Evolutionary conservation across 2,888 invertebrate genomes (phyloP).

Genomic region (Apodemia duryi): DNA sequence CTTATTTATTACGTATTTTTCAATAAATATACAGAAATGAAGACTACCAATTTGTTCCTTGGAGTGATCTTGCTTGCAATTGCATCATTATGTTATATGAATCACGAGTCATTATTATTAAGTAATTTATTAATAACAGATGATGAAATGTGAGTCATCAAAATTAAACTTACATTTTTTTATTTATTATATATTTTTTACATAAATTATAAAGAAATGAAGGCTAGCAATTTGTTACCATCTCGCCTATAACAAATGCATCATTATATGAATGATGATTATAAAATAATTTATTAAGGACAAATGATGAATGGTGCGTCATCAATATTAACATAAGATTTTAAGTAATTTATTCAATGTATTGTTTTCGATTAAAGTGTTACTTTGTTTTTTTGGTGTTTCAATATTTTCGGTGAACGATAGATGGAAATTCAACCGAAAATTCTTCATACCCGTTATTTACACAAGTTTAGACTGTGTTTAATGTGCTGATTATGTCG

Average conservation of each 20-base stretch:
- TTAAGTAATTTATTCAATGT: not conserved
- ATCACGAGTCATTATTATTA: not conserved
- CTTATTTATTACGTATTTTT: too few relatives aligned
- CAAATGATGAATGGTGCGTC: not conserved
- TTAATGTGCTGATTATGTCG: too few relatives aligned
- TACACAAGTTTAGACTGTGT: too few relatives aligned
- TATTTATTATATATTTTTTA: too few relatives aligned
- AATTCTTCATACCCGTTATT: too few relatives aligned
- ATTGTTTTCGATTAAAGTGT: slow-evolving; percentile 11
- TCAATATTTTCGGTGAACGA: not conserved
- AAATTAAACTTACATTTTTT: not conserved
- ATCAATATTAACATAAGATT: not conserved
- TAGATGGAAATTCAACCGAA: not conserved
- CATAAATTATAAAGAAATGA: too few relatives aligned
- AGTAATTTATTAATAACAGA: not conserved
- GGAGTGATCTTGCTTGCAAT: too few relatives aligned
- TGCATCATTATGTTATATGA: not conserved
- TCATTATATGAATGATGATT: not conserved
- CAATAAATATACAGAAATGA: too few relatives aligned
- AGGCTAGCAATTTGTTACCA: not conserved
- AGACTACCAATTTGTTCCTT: too few relatives aligned
- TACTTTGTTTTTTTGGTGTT: slow-evolving; percentile 4
- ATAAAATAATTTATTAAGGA: not conserved
- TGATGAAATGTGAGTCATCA: not conserved
- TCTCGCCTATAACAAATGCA: not conserved